phyloP scores from a whole-genome alignment of 2,797 vertebrate genomes.

The Rhinatrema bivittatum region DNA sequence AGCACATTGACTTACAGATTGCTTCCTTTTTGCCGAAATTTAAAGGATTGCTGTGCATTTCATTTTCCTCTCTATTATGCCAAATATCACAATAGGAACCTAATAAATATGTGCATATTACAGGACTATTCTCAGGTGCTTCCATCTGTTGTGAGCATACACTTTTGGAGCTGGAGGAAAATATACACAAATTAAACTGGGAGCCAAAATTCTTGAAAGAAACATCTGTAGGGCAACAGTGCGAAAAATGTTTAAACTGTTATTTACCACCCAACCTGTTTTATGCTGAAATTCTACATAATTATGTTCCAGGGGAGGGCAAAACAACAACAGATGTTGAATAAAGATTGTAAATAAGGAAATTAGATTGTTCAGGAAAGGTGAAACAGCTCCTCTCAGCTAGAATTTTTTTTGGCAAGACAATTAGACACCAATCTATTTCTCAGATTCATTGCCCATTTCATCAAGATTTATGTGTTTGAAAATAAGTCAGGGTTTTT shows the following conservation, averaged over 20 bases:
- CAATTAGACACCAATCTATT: too few species aligned
- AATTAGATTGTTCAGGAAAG: conserved; percentile 23
- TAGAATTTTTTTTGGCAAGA: conserved; percentile 26
- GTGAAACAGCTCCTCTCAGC: conserved; percentile 17
- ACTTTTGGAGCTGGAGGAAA: conserved; percentile 24
- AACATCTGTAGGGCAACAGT: conserved; percentile 35
- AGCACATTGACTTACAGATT: background rate
- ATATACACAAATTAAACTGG: conserved; percentile 24
- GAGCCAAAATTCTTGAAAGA: conserved; percentile 11
- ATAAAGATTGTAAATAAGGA: conserved; percentile 38
- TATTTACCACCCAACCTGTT: conserved; percentile 44
- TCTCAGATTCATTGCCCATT: conserved; percentile 39
- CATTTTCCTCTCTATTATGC: background rate
- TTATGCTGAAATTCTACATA: conserved; percentile 32
- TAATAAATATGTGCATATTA: conserved; percentile 4
- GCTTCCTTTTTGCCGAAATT: conserved; percentile 2
- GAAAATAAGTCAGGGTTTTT: too few species aligned
- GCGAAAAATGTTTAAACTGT: conserved; percentile 33
- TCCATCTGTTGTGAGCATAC: conserved; percentile 20
- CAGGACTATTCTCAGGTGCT: conserved; percentile 31
- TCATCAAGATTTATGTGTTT: conserved; percentile 42
- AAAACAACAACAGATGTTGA: conserved; percentile 41
- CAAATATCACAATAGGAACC: background rate
- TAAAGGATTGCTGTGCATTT: background rate
- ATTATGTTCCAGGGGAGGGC: conserved; percentile 30